Evolutionary conservation across 2,888 invertebrate species (phyloP), one percentile per base, ranked within the genome.

Genomic region (Caenorhabditis wallacei): DNA sequence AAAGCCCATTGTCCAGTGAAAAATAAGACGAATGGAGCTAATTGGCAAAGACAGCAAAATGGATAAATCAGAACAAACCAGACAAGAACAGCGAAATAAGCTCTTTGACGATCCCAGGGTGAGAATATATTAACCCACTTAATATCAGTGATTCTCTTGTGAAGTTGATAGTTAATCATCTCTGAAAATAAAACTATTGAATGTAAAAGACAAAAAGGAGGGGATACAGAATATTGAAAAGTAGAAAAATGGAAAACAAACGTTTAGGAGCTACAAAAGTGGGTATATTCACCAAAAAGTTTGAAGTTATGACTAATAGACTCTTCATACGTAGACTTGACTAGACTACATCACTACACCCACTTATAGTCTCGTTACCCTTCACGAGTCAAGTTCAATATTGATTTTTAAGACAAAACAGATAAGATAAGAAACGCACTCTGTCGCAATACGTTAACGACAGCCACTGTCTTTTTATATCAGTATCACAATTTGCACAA

Each of bases 1-100:
- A 86, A 20, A 8, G 79, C 59, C 86, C 86, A 86, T 69, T 84
- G 84, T 3, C 84, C 80, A 56, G 86, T 79, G 54, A 86, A 37
- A n/a, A 86, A 76, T 63, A 86, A 51, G 0, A 85, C 46, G 20
- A 86, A 46, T 13, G 86, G 86, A 7, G 83, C 61, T 4, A 86
- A 8, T 10, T 82, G 72, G 59, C 79, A 69, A 2, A 83, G n/a
- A 13, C 81, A 79, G 64, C 79, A 84, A 8, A 84, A 22, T 24
- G 84, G 83, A 48, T 85, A 86, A 57, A 84, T 83, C 11, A 85
- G 26, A 0, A 75, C 82, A 61, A 85, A 86, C 79, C 79, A 79
- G 11, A 74, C 37, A 18, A 83, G 59, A 2, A 83, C 64, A n/a
- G 79, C 69, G n/a, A 79, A 71, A 30, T 79, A 79, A 24, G 79